These are phyloP conservation scores for Pipistrellus kuhlii DNA, from an alignment of 2,797 vertebrate species.

Conservation along the genomic window DNA sequence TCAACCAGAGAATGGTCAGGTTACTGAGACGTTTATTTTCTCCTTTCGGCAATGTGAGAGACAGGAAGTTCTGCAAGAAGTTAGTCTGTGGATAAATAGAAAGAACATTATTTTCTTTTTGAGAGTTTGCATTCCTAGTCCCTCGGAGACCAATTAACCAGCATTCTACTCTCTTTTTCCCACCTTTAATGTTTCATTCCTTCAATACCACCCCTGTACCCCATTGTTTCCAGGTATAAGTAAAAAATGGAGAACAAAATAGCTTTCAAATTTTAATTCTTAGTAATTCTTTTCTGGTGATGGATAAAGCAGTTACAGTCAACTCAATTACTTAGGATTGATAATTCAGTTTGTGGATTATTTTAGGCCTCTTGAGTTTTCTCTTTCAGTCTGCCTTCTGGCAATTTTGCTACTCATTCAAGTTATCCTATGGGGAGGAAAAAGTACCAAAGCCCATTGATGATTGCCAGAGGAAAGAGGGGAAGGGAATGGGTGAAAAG, in stretches of 20 bases:
- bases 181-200: conserved; percentile 13
- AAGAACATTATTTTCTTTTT: conserved; percentile 50
- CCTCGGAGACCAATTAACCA: conserved; percentile 35
- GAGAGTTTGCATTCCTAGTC: not conserved
- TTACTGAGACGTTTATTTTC: conserved; percentile 84
- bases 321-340: conserved; percentile 38
- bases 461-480: not conserved
- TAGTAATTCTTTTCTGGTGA: conserved; percentile 20
- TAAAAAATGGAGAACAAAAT: not conserved
- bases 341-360: not conserved
- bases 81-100: conserved; percentile 91
- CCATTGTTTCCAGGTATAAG: not conserved
- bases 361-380: not conserved
- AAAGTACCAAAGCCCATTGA: not conserved
- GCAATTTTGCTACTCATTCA: conserved; percentile 56
- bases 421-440: not conserved
- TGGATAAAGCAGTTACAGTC: not conserved
- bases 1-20: conserved; percentile 91
- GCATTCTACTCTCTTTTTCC: not conserved
- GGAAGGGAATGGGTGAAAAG: not conserved
- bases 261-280: conserved; percentile 33
- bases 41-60: conserved; percentile 90
- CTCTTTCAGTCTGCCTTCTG: conserved; percentile 20
- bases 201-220: not conserved
- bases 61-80: conserved; percentile 95